Evolutionary conservation across 2,113 vertebrate genomes (phyloP).

Genomic region (Boulengerochromis microlepis): DNA sequence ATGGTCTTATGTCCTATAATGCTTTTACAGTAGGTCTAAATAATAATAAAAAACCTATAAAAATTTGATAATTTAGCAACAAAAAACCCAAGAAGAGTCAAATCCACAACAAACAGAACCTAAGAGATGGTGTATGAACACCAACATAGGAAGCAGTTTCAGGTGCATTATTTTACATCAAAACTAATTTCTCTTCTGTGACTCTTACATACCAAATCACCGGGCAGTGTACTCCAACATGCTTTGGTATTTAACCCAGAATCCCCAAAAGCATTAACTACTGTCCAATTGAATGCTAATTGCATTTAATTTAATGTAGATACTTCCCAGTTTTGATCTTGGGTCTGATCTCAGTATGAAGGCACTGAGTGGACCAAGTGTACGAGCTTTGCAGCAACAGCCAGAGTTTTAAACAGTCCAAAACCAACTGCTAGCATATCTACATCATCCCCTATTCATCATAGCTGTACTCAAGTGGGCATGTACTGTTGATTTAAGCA

Average conservation of each 20-base stretch:
- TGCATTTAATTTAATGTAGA: neutral
- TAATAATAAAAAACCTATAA: neutral
- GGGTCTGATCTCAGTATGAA: neutral
- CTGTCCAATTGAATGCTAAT: neutral
- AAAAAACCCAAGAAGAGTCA: neutral
- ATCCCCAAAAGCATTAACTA: neutral
- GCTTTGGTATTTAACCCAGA: neutral
- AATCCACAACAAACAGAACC: neutral
- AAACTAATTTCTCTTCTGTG: neutral
- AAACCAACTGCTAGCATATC: neutral
- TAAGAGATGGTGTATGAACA: neutral
- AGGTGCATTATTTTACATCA: neutral
- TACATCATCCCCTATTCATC: neutral
- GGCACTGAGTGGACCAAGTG: neutral
- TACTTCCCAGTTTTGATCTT: neutral
- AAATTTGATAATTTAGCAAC: neutral
- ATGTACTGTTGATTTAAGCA: conserved; percentile 14
- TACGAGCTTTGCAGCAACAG: neutral
- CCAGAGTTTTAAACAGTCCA: neutral
- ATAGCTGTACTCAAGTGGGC: neutral
- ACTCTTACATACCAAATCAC: neutral
- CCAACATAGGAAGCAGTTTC: neutral
- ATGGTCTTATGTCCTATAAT: neutral
- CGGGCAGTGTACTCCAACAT: neutral
- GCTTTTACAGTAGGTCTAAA: neutral